These are phyloP conservation scores for Cossypha heuglini DNA, from an alignment of 2,797 vertebrate genomes.

Conservation along the genomic window DNA sequence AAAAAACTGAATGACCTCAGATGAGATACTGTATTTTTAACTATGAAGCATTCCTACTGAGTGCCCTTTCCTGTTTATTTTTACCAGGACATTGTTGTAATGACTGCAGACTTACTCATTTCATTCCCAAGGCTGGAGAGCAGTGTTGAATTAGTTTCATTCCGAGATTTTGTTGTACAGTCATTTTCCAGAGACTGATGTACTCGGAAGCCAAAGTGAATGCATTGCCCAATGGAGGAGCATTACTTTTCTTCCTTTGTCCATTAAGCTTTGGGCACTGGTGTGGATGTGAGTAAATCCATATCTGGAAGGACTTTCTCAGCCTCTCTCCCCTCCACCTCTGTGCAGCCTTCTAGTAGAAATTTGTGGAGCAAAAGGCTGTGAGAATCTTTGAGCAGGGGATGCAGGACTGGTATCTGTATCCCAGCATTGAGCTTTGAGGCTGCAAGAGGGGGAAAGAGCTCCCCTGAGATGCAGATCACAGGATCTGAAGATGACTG, in stretches of 20 bases:
- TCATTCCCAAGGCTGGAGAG: conserved; percentile 18
- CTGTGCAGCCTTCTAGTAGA: not conserved
- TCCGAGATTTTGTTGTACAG: not conserved
- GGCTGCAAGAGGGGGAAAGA: not conserved
- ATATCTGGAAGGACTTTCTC: not conserved
- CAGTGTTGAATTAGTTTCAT: conserved; percentile 5
- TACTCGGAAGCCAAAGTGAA: not conserved
- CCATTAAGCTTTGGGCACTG: not conserved
- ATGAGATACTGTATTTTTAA: not conserved
- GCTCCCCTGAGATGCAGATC: not conserved
- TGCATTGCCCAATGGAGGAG: not conserved
- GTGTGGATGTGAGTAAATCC: rapidly evolving
- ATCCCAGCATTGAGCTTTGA: not conserved
- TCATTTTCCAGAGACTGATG: not conserved
- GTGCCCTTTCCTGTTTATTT: conserved; percentile 50
- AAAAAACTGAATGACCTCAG: not conserved
- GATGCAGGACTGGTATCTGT: rapidly evolving
- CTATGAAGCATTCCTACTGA: not conserved
- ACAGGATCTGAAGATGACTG: not conserved
- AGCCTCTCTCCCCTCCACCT: not conserved
- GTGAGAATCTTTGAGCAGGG: not conserved
- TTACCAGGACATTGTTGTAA: conserved; percentile 34
- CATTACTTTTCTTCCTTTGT: not conserved
- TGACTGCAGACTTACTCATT: conserved; percentile 50
- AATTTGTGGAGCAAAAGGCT: not conserved